Evolutionary conservation across 2,888 invertebrate species (phyloP).

Genomic region (Chouioia cunea): DNA sequence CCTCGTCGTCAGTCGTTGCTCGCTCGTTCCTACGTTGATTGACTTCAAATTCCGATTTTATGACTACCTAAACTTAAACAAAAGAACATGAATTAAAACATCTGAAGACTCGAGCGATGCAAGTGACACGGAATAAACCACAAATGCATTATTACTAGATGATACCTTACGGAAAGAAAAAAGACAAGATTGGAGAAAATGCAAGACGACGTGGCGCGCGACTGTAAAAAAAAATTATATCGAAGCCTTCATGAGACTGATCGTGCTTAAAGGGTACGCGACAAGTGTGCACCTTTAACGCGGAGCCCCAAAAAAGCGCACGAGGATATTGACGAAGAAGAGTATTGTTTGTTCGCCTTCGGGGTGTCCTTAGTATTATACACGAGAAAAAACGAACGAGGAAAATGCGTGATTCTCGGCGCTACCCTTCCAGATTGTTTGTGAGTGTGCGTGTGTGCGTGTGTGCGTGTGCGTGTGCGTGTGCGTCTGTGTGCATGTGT

Average conservation of each 20-base stretch:
- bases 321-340: not conserved
- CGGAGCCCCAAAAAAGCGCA: constrained; percentile 40
- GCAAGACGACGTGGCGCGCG: constrained; percentile 44
- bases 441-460: not conserved
- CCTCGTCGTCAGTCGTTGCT: too few species aligned
- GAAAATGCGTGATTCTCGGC: constrained; percentile 26
- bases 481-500: not conserved
- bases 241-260: constrained; percentile 65
- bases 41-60: too few species aligned
- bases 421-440: constrained; percentile 26
- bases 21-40: too few species aligned
- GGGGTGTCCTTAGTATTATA: constrained; percentile 59
- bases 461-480: not conserved
- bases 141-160: constrained; percentile 15
- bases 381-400: constrained; percentile 6
- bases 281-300: constrained; percentile 63
- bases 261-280: constrained; percentile 60
- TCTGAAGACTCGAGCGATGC: constrained; percentile 12
- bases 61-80: too few species aligned
- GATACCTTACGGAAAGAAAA: not conserved
- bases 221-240: constrained; percentile 47
- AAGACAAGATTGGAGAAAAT: not conserved
- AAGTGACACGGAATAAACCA: constrained; percentile 4
- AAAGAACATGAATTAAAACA: too few species aligned
- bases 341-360: constrained; percentile 8